Evolutionary conservation across 2,797 vertebrate species (phyloP), one percentile per base, ranked within the genome.

Genomic region (Phalloptychus januarius): DNA sequence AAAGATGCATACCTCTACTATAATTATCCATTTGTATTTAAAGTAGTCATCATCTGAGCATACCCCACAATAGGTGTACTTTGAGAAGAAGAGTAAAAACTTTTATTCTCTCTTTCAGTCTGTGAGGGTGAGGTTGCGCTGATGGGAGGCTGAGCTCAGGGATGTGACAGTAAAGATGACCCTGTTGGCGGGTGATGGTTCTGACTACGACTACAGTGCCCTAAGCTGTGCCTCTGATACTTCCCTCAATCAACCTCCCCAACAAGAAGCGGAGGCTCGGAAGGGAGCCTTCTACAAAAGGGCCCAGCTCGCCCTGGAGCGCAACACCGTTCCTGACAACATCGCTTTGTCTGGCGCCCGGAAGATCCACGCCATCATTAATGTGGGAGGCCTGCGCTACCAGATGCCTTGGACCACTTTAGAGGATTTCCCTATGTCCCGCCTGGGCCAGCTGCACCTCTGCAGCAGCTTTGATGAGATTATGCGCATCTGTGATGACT

Each of bases 381-480:
- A 99, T 0, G 98, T 99, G 78, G 98, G 98, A 0, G 98, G 98
- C 77, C 95, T 98, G 87, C 97, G 97, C 28, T 99, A 99, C 94
- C 94, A 97, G 86, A 95, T 99, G 10, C 98, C 98, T 13, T 99
- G 98, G 98, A 98, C 97, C 92, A 99, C 98, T 0, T 94, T 99
- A 0, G 98, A 99, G 40, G 97, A 98, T 93, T 99, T 99, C 92
- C 98, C 98, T 0, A 90, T 99, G 84, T 98, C 98, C 0, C 97
- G 98, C 0, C 84, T 99, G 91, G 98, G 98, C 75, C 97, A 97
- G 73, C 95, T 99, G 81, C 97, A 96, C 77, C 96, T 97, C 87
- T 99, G 98, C 88, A 97, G 95, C 86, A 99, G 96, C 91, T 99
- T 99, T 8, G 98, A 99, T 0, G 98, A 99, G 91, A 99, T 99